A percentile compares a stretch with the other conserved stretches of the same genome.
Conservation (phyloP, 2,113 vertebrate species). For the Pseudopodoces humilis region DNA sequence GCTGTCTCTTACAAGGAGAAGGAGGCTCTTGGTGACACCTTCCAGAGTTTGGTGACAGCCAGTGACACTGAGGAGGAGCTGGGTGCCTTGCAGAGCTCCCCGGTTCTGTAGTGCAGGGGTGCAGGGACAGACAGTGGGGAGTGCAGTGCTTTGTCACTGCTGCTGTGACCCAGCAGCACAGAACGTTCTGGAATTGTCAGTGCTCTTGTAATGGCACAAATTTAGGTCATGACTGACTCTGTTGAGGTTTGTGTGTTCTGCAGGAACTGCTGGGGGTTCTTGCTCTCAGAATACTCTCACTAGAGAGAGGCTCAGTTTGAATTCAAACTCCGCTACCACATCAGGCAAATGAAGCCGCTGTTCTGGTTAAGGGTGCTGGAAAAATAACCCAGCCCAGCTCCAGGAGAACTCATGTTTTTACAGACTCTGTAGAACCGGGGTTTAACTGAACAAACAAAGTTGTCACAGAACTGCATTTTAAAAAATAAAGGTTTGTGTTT, state of each 20-base stretch:
- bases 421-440: rapidly evolving
- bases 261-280: background rate
- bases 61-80: slow-evolving; percentile 82
- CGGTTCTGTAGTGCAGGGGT: background rate
- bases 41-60: slow-evolving; percentile 74
- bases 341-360: background rate
- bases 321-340: background rate
- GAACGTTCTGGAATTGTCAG: background rate
- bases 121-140: rapidly evolving
- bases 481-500: background rate
- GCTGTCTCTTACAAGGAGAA: slow-evolving; percentile 73
- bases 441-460: background rate
- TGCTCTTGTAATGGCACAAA: background rate
- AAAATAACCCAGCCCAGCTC: background rate
- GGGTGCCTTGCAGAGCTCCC: background rate
- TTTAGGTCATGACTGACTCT: rapidly evolving
- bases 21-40: background rate
- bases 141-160: background rate
- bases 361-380: background rate
- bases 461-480: background rate
- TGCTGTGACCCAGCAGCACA: background rate
- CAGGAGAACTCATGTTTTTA: rapidly evolving
- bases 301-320: background rate
- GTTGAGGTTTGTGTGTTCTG: background rate
- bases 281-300: background rate